Evolutionary conservation across 2,797 vertebrate species (phyloP).

Genomic region (Pseudotriccus pelzelni): DNA sequence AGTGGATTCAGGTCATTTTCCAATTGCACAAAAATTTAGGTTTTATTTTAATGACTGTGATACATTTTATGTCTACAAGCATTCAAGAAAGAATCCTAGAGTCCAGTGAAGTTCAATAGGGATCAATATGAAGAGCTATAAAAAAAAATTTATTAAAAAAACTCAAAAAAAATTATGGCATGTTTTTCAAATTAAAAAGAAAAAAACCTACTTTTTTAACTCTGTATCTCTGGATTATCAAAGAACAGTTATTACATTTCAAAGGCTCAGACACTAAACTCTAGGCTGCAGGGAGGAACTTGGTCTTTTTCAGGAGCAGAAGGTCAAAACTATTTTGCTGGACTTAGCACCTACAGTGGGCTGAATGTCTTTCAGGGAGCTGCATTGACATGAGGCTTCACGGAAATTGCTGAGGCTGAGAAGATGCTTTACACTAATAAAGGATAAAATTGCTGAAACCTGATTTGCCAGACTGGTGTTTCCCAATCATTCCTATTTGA

Average conservation of each 20-base stretch:
- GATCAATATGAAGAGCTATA: background rate
- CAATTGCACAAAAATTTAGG: background rate
- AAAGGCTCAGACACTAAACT: background rate
- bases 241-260: background rate
- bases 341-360: background rate
- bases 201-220: no score
- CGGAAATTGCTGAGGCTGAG: background rate
- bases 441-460: background rate
- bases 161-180: rapidly evolving
- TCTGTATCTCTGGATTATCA: background rate
- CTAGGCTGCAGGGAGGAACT: background rate
- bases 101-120: background rate
- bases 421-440: background rate
- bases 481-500: background rate
- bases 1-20: background rate
- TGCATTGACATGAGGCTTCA: background rate
- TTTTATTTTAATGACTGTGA: background rate
- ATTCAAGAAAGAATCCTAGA: background rate
- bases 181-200: background rate
- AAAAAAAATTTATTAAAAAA: background rate
- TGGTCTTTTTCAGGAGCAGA: background rate
- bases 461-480: background rate
- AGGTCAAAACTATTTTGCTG: background rate
- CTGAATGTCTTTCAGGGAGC: background rate
- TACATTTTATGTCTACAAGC: background rate